phyloP scores from a whole-genome alignment of 37 sponge, comb jelly and placozoan species.

The Chondrosia reniformis region DNA sequence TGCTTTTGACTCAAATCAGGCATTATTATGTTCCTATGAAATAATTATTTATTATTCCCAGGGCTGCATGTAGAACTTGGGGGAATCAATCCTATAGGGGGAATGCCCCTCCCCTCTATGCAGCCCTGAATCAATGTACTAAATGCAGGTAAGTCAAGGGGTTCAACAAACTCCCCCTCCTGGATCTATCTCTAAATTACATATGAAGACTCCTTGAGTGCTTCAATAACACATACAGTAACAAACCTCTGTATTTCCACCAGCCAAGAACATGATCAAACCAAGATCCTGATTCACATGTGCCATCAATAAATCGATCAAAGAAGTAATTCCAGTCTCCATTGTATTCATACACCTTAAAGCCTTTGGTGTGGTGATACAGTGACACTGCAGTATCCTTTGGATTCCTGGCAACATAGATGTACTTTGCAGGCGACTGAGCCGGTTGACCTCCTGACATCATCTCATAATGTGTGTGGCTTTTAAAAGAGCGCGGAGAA shows the following conservation, averaged over 20 bases:
- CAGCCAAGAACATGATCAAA: slow-evolving; percentile 32
- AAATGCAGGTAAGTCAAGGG: too few species aligned
- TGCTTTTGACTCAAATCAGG: too few species aligned
- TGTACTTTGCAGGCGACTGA: slow-evolving; percentile 26
- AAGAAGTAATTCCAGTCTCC: slow-evolving; percentile 25
- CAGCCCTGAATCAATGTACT: too few species aligned
- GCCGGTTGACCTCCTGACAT: slow-evolving; percentile 16
- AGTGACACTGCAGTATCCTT: slow-evolving; percentile 27
- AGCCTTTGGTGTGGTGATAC: background rate
- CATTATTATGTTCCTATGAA: too few species aligned
- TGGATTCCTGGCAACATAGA: slow-evolving; percentile 34
- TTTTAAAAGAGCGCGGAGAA: slow-evolving; percentile 24
- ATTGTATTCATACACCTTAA: background rate
- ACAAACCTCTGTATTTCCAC: slow-evolving; percentile 36
- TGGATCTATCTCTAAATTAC: too few species aligned
- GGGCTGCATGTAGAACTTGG: too few species aligned
- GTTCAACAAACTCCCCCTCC: too few species aligned
- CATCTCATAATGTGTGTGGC: slow-evolving; percentile 16
- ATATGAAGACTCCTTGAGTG: too few species aligned
- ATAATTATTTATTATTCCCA: too few species aligned
- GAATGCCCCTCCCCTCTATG: too few species aligned
- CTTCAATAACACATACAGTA: background rate
- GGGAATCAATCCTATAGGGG: too few species aligned
- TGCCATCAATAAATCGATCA: slow-evolving; percentile 18
- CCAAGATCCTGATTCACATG: slow-evolving; percentile 4